These are phyloP conservation scores for Lagodon rhomboides DNA, from an alignment of 2,797 vertebrate species.

Conservation along the genomic window DNA sequence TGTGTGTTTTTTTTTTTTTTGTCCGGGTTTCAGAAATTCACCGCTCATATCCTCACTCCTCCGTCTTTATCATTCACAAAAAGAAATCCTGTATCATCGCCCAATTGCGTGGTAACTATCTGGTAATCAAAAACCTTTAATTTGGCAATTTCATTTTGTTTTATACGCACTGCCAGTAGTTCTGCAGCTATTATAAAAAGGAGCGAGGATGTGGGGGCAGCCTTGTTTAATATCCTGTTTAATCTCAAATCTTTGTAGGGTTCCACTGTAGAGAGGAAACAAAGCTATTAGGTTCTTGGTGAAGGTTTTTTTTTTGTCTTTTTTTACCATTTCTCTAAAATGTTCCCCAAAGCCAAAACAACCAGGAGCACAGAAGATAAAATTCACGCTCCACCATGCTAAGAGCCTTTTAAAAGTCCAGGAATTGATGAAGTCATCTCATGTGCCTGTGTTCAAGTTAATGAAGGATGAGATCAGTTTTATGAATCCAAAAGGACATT, in stretches of 20 bases:
- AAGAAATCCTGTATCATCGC: neutral
- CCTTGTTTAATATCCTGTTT: no score
- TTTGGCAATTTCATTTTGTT: no score
- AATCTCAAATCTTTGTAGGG: no score
- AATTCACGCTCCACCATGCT: neutral
- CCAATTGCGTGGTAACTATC: neutral
- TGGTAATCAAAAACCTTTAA: neutral
- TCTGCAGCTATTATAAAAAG: no score
- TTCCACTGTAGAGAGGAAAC: no score
- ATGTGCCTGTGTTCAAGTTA: neutral
- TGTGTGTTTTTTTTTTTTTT: no score
- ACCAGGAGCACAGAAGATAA: neutral
- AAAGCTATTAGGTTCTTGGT: neutral
- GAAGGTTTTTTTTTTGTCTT: no score
- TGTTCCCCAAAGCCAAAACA: neutral
- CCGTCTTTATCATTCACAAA: neutral
- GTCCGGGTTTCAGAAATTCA: no score
- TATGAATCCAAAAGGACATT: neutral
- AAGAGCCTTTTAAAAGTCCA: neutral
- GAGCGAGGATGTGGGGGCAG: no score
- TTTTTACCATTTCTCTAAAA: neutral
- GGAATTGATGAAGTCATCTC: neutral
- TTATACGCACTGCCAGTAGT: no score
- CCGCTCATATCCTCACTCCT: no score
- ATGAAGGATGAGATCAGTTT: neutral